Percentiles rank a stretch among this genome's conserved stretches.
Evolutionary conservation across 2,113 vertebrate genomes (phyloP).

Genomic region (Cariama cristata): DNA sequence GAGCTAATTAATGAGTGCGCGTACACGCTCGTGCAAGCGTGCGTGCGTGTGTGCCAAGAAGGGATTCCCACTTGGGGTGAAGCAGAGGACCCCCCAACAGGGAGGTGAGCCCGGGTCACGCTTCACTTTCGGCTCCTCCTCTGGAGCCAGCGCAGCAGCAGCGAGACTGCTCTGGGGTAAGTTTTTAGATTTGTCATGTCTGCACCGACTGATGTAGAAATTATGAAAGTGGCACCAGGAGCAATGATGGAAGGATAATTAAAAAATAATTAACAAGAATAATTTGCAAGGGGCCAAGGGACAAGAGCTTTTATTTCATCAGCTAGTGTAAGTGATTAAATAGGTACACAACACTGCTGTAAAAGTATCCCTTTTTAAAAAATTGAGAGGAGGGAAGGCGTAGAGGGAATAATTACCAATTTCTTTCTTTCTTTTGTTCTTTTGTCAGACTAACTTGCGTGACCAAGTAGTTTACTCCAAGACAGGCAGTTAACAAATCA

Average conservation of each 20-base stretch:
- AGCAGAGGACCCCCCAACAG: background rate
- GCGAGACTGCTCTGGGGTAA: background rate
- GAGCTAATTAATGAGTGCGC: background rate
- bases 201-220: slow-evolving; percentile 63
- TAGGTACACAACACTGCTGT: slow-evolving; percentile 5
- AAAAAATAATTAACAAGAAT: slow-evolving; percentile 80
- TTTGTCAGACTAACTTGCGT: slow-evolving; percentile 21
- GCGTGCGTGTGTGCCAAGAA: rapidly evolving
- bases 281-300: slow-evolving; percentile 72
- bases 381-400: background rate
- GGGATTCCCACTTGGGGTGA: background rate
- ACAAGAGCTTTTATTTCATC: slow-evolving; percentile 68
- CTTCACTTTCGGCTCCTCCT: background rate
- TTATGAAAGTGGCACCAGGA: slow-evolving; percentile 55
- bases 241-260: slow-evolving; percentile 72
- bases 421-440: slow-evolving; percentile 40
- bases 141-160: background rate
- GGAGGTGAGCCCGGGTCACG: background rate
- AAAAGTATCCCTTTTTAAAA: background rate
- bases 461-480: slow-evolving; percentile 24
- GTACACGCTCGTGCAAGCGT: rapidly evolving
- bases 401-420: slow-evolving; percentile 34
- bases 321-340: slow-evolving; percentile 62
- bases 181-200: slow-evolving; percentile 13
- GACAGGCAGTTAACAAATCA: slow-evolving; percentile 37